Evolutionary conservation across 1,140 invertebrate genomes (phyloP), one percentile per base, ranked within the genome.

Genomic region (Drosophila virilis): DNA sequence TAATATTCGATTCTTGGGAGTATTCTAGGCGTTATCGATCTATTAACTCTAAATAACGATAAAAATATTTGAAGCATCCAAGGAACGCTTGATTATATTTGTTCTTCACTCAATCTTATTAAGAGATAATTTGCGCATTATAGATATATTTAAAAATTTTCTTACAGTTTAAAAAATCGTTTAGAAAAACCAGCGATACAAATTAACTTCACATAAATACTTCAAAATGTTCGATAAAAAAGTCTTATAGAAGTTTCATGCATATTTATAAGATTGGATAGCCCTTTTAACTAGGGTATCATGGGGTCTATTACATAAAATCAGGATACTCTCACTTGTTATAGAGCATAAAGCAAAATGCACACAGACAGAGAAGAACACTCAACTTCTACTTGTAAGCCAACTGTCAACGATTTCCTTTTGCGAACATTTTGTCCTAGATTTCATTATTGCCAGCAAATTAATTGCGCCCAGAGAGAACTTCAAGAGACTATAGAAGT

Each of bases 361-460:
- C 9, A 43, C 43, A 33, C 13, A 10, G 13, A n/a, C 17, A 33
- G 15, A 46, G 8, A 42, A 46, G 9, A 37, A 54, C 40, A 54
- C 52, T 35, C 42, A 10, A 64, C 42, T 65, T 22, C 22, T 22
- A 51, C 43, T 74, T 57, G 64, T 59, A 74, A 60, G 76, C 57
- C 81, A 70, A 80, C 79, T 88, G 84, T 83, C 83, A 88, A 79
- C 84, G 84, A 74, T 79, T 83, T 86, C 65, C 83, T 72, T 86
- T 88, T 68, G 81, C 74, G 35, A 75, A 71, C 78, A 86, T 76
- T 81, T 81, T 88, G 84, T 83, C 84, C 84, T 88, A 88, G 84
- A 83, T 88, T 88, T 88, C 69, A 89, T 89, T 89, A 88, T 88
- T 89, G 84, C 83, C 83, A 60, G 84, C 79, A 88, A 88, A 88